Conservation (phyloP, 2,888 invertebrate species). For the Aporophyla nigra region DNA sequence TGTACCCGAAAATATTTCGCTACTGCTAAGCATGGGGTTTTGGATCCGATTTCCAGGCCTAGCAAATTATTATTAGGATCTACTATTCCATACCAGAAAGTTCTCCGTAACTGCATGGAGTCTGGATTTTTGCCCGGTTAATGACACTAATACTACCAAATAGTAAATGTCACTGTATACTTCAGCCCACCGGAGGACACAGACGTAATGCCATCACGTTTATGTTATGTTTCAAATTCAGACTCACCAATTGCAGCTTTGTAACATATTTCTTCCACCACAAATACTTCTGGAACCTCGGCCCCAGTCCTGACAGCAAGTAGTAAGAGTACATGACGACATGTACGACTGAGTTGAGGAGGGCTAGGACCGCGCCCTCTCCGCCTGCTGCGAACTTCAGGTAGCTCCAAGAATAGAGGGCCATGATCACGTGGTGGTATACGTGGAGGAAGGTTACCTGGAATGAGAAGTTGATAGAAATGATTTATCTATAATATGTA, state of each 20-base stretch:
- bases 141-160: no score
- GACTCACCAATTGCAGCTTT: slow-evolving; percentile 93
- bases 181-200: no score
- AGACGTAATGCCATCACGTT: no score
- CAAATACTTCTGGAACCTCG: slow-evolving; percentile 94
- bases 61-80: neutral
- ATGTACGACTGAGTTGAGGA: slow-evolving; percentile 95
- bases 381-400: slow-evolving; percentile 95
- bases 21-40: neutral
- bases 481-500: no score
- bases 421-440: slow-evolving; percentile 96
- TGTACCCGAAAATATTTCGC: neutral
- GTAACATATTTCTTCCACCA: slow-evolving; percentile 98
- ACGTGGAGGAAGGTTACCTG: slow-evolving; percentile 97
- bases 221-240: neutral
- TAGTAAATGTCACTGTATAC: no score
- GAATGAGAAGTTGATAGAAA: slow-evolving; percentile 70
- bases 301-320: slow-evolving; percentile 94
- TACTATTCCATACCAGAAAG: neutral
- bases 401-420: slow-evolving; percentile 95
- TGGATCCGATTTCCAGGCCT: neutral
- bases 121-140: neutral
- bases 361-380: slow-evolving; percentile 94
- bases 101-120: neutral
- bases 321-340: slow-evolving; percentile 96